Conservation (phyloP, 1,140 invertebrate genomes). For the Anoplophora glabripennis region DNA sequence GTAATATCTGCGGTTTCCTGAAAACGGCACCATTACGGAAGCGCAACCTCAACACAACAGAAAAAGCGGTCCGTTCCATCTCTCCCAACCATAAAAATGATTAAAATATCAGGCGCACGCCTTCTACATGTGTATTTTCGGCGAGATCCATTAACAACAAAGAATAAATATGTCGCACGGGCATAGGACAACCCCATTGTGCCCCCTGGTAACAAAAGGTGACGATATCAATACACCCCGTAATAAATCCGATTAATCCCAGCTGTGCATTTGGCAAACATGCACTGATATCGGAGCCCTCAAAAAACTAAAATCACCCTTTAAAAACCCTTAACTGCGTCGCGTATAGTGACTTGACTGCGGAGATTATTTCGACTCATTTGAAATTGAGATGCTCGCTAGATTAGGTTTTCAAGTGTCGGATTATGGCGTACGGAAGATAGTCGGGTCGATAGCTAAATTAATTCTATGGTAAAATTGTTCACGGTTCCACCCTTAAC, state of each 20-base stretch:
- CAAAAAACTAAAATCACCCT: constrained; percentile 22
- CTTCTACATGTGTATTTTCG: constrained; percentile 27
- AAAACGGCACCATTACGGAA: no score
- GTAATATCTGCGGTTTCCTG: no score
- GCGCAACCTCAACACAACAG: constrained; percentile 1
- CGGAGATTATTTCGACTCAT: constrained; percentile 28
- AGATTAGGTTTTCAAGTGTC: no score
- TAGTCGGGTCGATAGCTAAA: no score
- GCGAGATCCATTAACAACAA: constrained; percentile 31
- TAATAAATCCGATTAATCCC: constrained; percentile 39
- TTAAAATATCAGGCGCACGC: constrained; percentile 21
- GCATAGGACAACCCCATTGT: constrained; percentile 23
- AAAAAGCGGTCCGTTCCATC: background rate
- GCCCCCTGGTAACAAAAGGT: constrained; percentile 14
- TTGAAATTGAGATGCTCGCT: constrained; percentile 25
- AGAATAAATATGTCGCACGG: constrained; percentile 34
- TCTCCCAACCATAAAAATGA: constrained; percentile 9
- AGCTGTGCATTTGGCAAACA: constrained; percentile 38
- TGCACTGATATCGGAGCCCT: constrained; percentile 31
- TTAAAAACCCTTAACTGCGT: constrained; percentile 21
- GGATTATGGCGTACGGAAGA: no score
- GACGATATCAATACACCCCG: constrained; percentile 23
- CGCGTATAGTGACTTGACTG: constrained; percentile 7
- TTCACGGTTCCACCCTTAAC: no score
- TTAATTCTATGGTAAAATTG: no score